These are phyloP conservation scores for Maconellicoccus hirsutus DNA, from an alignment of 1,140 invertebrate genomes.

Conservation along the genomic window DNA sequence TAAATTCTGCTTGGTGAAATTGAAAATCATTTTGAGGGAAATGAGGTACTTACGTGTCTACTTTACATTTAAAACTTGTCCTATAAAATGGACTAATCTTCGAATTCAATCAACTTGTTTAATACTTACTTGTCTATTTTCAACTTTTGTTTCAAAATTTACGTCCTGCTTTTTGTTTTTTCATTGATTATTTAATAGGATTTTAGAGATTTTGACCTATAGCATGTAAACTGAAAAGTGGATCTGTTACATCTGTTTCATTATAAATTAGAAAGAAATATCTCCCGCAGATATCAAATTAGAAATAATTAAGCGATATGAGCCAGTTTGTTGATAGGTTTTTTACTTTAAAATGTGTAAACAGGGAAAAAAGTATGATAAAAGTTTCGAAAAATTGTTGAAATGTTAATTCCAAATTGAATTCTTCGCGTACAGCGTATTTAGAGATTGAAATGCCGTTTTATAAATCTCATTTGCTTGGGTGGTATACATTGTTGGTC, in stretches of 20 bases:
- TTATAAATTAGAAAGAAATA: background rate
- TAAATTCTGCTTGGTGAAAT: too few relatives aligned
- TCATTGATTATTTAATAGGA: background rate
- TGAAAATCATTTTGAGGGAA: too few relatives aligned
- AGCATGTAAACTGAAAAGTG: background rate
- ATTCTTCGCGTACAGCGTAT: background rate
- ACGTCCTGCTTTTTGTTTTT: background rate
- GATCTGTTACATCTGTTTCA: background rate
- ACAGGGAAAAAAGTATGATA: background rate
- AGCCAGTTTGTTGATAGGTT: background rate
- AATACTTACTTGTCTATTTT: background rate
- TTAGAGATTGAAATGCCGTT: background rate
- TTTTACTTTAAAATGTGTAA: background rate
- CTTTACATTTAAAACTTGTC: too few relatives aligned
- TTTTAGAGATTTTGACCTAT: background rate
- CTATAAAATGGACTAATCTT: too few relatives aligned
- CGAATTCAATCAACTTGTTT: too few relatives aligned
- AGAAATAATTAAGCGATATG: conserved; percentile 5
- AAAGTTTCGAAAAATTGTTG: background rate
- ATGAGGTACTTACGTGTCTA: too few relatives aligned
- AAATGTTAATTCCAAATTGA: background rate
- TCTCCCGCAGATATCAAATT: background rate
- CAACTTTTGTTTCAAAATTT: background rate
- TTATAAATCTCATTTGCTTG: background rate
- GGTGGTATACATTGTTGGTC: background rate